phyloP scores from a whole-genome alignment of 2,113 vertebrate species.

The Nerophis ophidion region DNA sequence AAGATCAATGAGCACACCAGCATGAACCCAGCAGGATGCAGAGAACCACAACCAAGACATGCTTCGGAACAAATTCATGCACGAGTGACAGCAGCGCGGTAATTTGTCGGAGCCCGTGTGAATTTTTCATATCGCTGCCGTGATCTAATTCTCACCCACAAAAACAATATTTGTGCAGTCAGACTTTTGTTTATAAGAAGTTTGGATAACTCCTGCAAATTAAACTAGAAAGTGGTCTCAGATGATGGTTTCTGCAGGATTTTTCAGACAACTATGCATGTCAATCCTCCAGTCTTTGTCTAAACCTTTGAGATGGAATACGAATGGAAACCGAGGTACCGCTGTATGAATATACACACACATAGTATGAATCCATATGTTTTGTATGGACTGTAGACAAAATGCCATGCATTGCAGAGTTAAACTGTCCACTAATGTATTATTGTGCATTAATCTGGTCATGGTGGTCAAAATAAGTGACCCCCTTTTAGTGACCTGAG shows the following conservation, averaged over 20 bases:
- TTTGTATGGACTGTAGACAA: too few relatives aligned
- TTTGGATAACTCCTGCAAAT: not conserved
- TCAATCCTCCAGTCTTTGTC: too few relatives aligned
- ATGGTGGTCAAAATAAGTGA: too few relatives aligned
- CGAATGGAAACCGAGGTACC: too few relatives aligned
- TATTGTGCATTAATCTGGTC: too few relatives aligned
- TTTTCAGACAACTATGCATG: not conserved
- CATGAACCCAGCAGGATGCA: not conserved
- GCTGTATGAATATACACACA: not conserved
- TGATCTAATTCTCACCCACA: not conserved
- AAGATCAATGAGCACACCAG: not conserved
- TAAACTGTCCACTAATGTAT: too few relatives aligned
- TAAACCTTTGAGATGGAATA: too few relatives aligned
- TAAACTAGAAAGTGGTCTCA: not conserved
- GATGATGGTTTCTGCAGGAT: not conserved
- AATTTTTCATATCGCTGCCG: not conserved
- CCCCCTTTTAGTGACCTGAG: too few relatives aligned
- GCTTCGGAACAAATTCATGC: constrained; percentile 2
- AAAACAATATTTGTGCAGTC: not conserved
- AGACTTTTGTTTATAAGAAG: not conserved
- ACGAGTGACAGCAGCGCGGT: not conserved
- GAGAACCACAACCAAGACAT: not conserved
- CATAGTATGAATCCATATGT: not conserved
- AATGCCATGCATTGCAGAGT: too few relatives aligned
- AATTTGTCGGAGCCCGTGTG: not conserved